These are phyloP conservation scores for Artibeus jamaicensis DNA, from an alignment of 2,797 vertebrate genomes.

Conservation along the genomic window DNA sequence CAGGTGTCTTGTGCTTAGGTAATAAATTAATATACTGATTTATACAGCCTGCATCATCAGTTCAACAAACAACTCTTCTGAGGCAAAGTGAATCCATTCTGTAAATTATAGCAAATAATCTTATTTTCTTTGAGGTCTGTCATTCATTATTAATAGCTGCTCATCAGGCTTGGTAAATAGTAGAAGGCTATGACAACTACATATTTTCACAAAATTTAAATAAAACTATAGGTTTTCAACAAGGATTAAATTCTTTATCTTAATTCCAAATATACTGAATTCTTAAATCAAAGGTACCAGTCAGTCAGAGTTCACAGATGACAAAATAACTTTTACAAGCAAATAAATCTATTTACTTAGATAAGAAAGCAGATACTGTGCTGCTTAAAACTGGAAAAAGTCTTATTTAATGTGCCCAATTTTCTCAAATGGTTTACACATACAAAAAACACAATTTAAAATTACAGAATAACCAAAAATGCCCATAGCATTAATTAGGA, in stretches of 20 bases:
- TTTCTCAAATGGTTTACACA: background rate
- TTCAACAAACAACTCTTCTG: background rate
- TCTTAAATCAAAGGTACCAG: background rate
- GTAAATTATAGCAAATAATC: background rate
- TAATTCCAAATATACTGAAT: background rate
- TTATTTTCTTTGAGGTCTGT: background rate
- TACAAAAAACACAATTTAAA: background rate
- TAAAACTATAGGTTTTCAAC: background rate
- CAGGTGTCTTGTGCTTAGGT: background rate
- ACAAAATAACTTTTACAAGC: background rate
- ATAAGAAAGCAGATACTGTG: background rate
- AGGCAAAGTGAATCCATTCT: background rate
- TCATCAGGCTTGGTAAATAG: background rate
- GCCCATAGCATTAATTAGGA: background rate
- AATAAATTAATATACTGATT: background rate
- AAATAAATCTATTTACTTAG: background rate
- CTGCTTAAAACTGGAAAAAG: conserved; percentile 38
- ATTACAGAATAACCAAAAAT: background rate
- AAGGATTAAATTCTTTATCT: background rate
- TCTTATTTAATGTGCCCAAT: background rate
- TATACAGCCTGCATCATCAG: background rate
- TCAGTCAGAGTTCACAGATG: background rate
- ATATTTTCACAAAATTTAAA: conserved; percentile 21
- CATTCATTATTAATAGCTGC: background rate
- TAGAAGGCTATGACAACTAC: background rate